Base-by-base conservation (phyloP, 2,888 invertebrate genomes). In the Drosophila lacicola region DNA sequence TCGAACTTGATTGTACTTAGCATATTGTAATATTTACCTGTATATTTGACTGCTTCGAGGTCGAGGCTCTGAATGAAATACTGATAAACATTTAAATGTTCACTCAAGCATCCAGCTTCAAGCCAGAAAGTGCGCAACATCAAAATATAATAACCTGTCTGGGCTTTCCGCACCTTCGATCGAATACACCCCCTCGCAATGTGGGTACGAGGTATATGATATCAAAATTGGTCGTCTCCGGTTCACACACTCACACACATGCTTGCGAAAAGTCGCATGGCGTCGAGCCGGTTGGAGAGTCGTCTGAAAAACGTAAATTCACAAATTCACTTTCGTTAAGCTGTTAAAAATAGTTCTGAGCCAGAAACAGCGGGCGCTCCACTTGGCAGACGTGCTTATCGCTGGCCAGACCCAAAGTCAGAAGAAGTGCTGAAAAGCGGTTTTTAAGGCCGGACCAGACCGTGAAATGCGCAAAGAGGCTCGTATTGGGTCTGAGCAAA, bases 251-350 rank as follows among this genome's bases (percentile, higher is more conserved):
- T 17, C 53, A 46, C 37, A 58, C 39, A 63, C 49, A 36, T 13
- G 5, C 4, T 13, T 25, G 29, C 29, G 17, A 53, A 33, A 53
- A n/a, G 53, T 29, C 13, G 53, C 17, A 34, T 29, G 37, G 37
- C n/a, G 36, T 14, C 49, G 54, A 84, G 74, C 70, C 55, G 61
- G 69, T 77, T 73, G 41, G 49, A 49, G 57, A 19, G 25, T 41
- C 37, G 53, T 51, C 57, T 62, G 53, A 54, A 61, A 53, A 68
- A 42, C 82, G 63, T 66, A 46, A 65, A 67, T 72, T 82, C 78
- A 41, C 69, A 86, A 76, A 82, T 88, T 83, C 90, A 83, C 82
- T 83, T 83, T 83, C 82, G 75, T 82, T 84, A 53, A 56, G 62
- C 55, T 46, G 79, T 79, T 83, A 81, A 78, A 89, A 89, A 89